Base-by-base conservation (phyloP, 2,797 vertebrate species). In the Acrossocheilus wenchowensis region DNA sequence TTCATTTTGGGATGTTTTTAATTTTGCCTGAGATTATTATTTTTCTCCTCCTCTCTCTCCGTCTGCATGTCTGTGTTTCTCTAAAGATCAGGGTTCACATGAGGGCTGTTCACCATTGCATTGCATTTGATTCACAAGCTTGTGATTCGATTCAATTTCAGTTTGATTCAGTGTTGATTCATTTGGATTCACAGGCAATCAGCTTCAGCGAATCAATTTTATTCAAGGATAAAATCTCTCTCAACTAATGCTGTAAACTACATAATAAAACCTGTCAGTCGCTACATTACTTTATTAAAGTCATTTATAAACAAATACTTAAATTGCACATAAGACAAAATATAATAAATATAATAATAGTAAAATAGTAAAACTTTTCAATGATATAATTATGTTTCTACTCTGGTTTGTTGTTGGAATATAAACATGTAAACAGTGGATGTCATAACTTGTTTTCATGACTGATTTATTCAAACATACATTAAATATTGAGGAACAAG, bases 1-100 rank as follows among this genome's bases (percentile, higher is more conserved):
- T 96, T 95, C 93, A 95, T 95, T 94, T 92, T 92, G 90, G 93
- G 92, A 90, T 92, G 88, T 93, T 94, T 94, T 94, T 94, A 95
- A 95, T 95, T 95, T 95, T 89, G 91, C 88, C 90, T 69, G 82
- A 91, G 91, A 90, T 91, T 92, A 93, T 92, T 90, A 91, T 89
- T 87, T 89, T 86, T 71, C 84, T 52, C 71, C 23, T 2, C 19
- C 34, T 73, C 71, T 68, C 52, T 80, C 45, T 30, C 11, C 1
- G 2, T 64, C 62, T 66, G 62, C 72, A 41, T 72, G 72, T 60
- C 85, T 39, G 41, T 26, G 48, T 88, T n/a, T 78, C 75, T 88
- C 77, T 75, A 34, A 68, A 36, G 64, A 68, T 68, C 64, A 68
- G 30, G 64, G 64, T 36, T 68, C 64, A 68, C 30, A 9, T 2